Base-by-base conservation (phyloP, 1,140 invertebrate species). In the Dendrolimus kikuchii region DNA sequence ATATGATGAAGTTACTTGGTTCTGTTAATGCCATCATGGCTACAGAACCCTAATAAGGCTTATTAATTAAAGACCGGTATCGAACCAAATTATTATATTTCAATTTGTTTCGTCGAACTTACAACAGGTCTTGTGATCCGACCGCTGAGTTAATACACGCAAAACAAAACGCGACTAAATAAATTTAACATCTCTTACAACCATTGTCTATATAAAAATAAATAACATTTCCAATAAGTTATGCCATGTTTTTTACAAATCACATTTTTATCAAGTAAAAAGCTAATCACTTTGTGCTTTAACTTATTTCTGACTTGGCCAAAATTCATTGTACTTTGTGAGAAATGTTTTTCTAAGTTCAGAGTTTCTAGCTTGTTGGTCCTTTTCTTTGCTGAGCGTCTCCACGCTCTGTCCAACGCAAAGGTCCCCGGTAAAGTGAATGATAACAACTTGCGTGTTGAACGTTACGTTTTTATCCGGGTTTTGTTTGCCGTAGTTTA, bases 401-500 rank as follows among this genome's bases (percentile, higher is more conserved):
- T 86, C 81, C n/a, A 86, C 79, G 56, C 83, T 86, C 49, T 86
- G 83, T 3, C 83, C 83, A 5, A 86, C 77, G 55, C 81, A 86
- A 5, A 82, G 68, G 52, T 85, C 81, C 0, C 83, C 83, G 7
- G 74, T 83, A 57, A 86, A 86, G 53, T 86, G 83, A 23, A 86
- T 83, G 39, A 86, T 85, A 39, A 85, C 65, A 0, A 86, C 83
- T 75, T 86, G 80, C 5, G 80, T 83, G 60, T 86, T 84, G 53
- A 86, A 86, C 5, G 76, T 82, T 1, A 86, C 83, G 51, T 81
- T 83, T 59, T 83, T 86, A 54, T 86, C 81, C 1, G 73, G 66
- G 5, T 52, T 64, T 9, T 77, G 79, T 49, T 82, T 84, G 4
- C 59, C 57, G 53, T 81, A 83, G 49, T 70, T 71, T 5, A 53